Evolutionary conservation across 2,888 invertebrate genomes (phyloP).

Genomic region (Autographa pulchrina): DNA sequence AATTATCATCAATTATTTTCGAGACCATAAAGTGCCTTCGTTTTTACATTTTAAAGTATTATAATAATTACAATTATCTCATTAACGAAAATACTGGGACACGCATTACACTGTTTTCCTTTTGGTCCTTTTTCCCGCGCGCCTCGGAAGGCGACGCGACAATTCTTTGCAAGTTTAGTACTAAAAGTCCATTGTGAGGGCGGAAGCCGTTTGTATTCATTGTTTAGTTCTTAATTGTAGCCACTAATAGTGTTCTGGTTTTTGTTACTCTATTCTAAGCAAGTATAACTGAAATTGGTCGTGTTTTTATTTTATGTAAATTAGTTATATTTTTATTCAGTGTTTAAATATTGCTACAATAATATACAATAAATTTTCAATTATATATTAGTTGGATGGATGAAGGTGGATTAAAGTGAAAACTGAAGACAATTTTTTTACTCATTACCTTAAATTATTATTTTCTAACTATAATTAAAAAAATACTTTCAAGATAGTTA

Average conservation of each 20-base stretch:
- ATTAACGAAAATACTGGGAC: slow-evolving; percentile 16
- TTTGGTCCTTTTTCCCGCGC: slow-evolving; percentile 18
- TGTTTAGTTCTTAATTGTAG: slow-evolving; percentile 25
- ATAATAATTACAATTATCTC: neutral
- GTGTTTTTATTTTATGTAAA: no score
- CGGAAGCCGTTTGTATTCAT: slow-evolving; percentile 20
- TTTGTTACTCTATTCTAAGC: slow-evolving; percentile 5
- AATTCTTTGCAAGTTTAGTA: slow-evolving; percentile 31
- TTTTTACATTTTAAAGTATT: neutral
- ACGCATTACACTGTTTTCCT: slow-evolving; percentile 16
- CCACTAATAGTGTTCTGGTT: slow-evolving; percentile 1
- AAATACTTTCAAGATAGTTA: no score
- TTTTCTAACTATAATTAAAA: no score
- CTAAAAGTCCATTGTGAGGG: slow-evolving; percentile 14
- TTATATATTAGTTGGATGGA: no score
- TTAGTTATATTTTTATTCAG: no score
- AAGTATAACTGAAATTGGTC: neutral
- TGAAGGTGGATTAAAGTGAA: no score
- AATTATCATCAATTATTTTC: no score
- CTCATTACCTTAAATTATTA: no score
- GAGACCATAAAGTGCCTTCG: no score
- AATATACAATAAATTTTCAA: no score
- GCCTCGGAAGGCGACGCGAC: slow-evolving; percentile 29
- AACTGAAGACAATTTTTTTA: no score
- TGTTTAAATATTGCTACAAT: no score